These are phyloP conservation scores for Tetrao urogallus DNA, from an alignment of 2,113 vertebrate species.

Conservation along the genomic window DNA sequence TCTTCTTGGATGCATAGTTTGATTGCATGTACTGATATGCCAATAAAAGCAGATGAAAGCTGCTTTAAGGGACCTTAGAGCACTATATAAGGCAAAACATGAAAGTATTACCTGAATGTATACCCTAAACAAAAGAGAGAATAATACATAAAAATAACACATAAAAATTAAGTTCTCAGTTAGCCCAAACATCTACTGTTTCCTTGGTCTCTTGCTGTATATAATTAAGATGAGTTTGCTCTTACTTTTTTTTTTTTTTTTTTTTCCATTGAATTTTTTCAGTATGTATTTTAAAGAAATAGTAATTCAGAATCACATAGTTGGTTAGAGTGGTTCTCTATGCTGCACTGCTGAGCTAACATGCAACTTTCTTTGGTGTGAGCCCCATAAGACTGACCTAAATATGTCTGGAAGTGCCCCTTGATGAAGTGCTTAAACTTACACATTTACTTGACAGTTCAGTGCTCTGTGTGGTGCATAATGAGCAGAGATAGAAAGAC, in stretches of 20 bases:
- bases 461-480: not conserved
- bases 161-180: not conserved
- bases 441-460: not conserved
- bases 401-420: not conserved
- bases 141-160: not conserved
- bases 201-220: not conserved
- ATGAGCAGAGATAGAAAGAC: not conserved
- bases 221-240: not conserved
- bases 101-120: not conserved
- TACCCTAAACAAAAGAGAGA: conserved; percentile 21
- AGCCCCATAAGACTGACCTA: not conserved
- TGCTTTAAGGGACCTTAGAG: not conserved
- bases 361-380: not conserved
- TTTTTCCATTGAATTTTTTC: not conserved
- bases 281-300: not conserved
- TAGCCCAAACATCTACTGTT: not conserved
- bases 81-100: not conserved
- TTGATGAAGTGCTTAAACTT: not conserved
- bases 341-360: not conserved
- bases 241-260: not conserved
- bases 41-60: not conserved
- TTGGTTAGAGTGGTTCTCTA: not conserved
- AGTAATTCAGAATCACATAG: accelerated
- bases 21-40: not conserved
- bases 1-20: not conserved